Conservation (phyloP, 2,113 vertebrate species). For the Ornithorhynchus anatinus region DNA sequence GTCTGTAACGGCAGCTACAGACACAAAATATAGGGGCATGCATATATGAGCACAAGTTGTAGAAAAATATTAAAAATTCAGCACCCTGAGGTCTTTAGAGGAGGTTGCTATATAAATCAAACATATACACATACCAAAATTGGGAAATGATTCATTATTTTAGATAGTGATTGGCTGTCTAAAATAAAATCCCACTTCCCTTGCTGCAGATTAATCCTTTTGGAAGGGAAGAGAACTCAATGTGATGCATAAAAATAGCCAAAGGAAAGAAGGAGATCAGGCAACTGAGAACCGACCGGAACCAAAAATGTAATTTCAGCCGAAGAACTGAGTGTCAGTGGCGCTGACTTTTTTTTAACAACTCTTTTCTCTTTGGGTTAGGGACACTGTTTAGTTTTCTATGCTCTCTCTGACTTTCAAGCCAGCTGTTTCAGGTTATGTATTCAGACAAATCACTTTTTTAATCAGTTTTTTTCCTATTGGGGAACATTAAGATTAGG, state of each 20-base stretch:
- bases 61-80: not conserved
- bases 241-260: slow-evolving; percentile 5
- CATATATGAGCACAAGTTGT: no score
- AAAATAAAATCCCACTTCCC: slow-evolving; percentile 10
- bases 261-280: not conserved
- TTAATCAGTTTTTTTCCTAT: not conserved
- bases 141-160: slow-evolving; percentile 7
- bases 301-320: slow-evolving; percentile 7
- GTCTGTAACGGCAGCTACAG: not conserved
- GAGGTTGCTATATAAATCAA: not conserved
- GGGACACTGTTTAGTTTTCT: not conserved
- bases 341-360: not conserved
- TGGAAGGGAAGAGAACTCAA: slow-evolving; percentile 7
- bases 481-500: not conserved
- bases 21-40: not conserved
- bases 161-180: not conserved
- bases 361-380: not conserved
- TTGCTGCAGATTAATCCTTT: not conserved
- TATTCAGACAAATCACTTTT: not conserved
- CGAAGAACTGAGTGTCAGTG: not conserved
- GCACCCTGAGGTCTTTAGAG: not conserved
- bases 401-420: not conserved
- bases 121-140: not conserved
- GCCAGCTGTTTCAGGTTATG: not conserved
- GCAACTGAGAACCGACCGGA: not conserved